Percentiles rank a stretch among this genome's conserved stretches.
Evolutionary conservation across 1,140 invertebrate species (phyloP).

Genomic region (Philopotamus ludificatus): DNA sequence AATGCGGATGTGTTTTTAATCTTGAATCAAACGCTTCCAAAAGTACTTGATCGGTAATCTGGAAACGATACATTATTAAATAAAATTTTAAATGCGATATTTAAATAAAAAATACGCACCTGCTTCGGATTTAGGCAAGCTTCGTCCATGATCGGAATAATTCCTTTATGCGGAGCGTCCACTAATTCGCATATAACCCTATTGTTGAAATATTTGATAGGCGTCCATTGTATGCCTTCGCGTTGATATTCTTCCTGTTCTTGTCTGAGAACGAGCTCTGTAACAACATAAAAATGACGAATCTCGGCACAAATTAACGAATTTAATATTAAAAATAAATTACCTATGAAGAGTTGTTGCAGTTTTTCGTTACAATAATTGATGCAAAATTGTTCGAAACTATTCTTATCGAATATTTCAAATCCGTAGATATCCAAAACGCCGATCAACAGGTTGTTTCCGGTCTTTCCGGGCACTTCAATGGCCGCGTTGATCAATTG

Average conservation of each 20-base stretch:
- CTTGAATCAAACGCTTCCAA: conserved; percentile 93
- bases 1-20: conserved; percentile 84
- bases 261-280: conserved; percentile 91
- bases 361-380: conserved; percentile 98
- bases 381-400: conserved; percentile 93
- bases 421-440: conserved; percentile 97
- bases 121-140: conserved; percentile 93
- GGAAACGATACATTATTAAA: conserved; percentile 9
- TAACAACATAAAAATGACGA: conserved; percentile 42
- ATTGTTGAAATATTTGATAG: conserved; percentile 91
- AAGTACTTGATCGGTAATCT: conserved; percentile 77
- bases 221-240: conserved; percentile 91
- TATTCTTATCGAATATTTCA: conserved; percentile 94
- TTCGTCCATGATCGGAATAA: conserved; percentile 92
- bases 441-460: conserved; percentile 84
- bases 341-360: conserved; percentile 94
- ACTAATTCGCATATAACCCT: conserved; percentile 92
- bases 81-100: conserved; percentile 9
- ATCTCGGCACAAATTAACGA: conserved; percentile 33
- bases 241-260: conserved; percentile 93
- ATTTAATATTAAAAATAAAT: conserved; percentile 43
- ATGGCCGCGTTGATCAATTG: conserved; percentile 82
- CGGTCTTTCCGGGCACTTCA: conserved; percentile 62
- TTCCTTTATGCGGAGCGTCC: conserved; percentile 85
- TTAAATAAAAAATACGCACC: conserved; percentile 57